Evolutionary conservation across 1,140 invertebrate species (phyloP).

Genomic region (Tetranychus cinnabarinus): DNA sequence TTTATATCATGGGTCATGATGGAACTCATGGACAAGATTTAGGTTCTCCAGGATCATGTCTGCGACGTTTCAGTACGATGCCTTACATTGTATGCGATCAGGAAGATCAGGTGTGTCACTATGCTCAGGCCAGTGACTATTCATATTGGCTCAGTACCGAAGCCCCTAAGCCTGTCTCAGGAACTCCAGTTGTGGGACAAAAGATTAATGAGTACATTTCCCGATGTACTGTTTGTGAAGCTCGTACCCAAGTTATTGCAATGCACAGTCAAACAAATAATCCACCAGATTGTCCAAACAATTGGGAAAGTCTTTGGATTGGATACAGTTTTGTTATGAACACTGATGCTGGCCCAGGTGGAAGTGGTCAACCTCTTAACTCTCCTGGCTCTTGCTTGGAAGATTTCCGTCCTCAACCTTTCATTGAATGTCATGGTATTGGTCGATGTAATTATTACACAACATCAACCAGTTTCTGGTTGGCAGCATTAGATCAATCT

Average conservation of each 20-base stretch:
- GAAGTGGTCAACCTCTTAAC: conserved; percentile 61
- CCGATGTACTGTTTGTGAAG: conserved; percentile 67
- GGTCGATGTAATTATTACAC: conserved; percentile 89
- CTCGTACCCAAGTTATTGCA: conserved; percentile 57
- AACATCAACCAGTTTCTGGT: conserved; percentile 94
- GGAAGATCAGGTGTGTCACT: conserved; percentile 80
- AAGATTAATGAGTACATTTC: conserved; percentile 72
- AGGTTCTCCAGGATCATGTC: conserved; percentile 61
- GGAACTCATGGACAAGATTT: conserved; percentile 80
- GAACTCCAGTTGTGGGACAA: conserved; percentile 56
- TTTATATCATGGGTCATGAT: conserved; percentile 73
- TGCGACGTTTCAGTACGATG: conserved; percentile 84
- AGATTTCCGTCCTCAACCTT: conserved; percentile 63
- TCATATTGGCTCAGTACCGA: conserved; percentile 91
- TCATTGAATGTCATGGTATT: conserved; percentile 78
- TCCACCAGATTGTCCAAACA: conserved; percentile 56
- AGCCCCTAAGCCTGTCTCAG: conserved; percentile 60
- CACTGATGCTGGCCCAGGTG: conserved; percentile 61
- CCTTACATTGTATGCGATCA: conserved; percentile 90
- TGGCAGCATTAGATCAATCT: conserved; percentile 20
- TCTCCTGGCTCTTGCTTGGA: conserved; percentile 79
- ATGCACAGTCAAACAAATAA: conserved; percentile 65
- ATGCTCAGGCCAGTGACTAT: conserved; percentile 80
- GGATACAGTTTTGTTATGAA: conserved; percentile 87
- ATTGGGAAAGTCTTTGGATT: conserved; percentile 65